Evolutionary conservation across 2,113 vertebrate species (phyloP).

Genomic region (Pimephales promelas): DNA sequence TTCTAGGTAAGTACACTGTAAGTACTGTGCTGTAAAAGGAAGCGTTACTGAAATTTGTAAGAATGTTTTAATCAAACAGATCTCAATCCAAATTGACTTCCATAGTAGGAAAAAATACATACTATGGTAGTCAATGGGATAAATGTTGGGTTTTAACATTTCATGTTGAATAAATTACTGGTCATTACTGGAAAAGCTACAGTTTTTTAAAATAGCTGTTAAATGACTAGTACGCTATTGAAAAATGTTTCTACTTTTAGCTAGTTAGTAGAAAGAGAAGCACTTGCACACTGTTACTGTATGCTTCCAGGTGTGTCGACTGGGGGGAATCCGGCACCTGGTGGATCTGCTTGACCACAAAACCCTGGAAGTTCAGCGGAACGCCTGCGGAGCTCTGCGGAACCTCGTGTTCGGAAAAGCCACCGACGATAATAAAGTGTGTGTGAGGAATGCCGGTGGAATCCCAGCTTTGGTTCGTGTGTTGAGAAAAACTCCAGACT

Average conservation of each 20-base stretch:
- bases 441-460: constrained; percentile 94
- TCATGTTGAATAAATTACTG: not conserved
- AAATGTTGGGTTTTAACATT: not conserved
- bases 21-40: no score
- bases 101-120: no score
- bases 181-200: not conserved
- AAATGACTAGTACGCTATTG: not conserved
- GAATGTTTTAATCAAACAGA: no score
- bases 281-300: not conserved
- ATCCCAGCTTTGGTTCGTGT: constrained; percentile 91
- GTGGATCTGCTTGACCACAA: constrained; percentile 95
- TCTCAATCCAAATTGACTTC: no score
- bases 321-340: constrained; percentile 95
- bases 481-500: constrained; percentile 91
- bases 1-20: no score
- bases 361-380: constrained; percentile 93
- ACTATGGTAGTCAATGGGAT: no score
- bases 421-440: constrained; percentile 97
- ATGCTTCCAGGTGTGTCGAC: constrained; percentile 83
- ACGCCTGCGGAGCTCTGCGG: constrained; percentile 91
- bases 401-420: constrained; percentile 96
- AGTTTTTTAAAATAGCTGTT: not conserved
- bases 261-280: not conserved
- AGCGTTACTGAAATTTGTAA: no score
- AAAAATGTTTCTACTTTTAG: not conserved